Conservation (phyloP, 2,113 vertebrate genomes). For the Lepisosteus osseus region DNA sequence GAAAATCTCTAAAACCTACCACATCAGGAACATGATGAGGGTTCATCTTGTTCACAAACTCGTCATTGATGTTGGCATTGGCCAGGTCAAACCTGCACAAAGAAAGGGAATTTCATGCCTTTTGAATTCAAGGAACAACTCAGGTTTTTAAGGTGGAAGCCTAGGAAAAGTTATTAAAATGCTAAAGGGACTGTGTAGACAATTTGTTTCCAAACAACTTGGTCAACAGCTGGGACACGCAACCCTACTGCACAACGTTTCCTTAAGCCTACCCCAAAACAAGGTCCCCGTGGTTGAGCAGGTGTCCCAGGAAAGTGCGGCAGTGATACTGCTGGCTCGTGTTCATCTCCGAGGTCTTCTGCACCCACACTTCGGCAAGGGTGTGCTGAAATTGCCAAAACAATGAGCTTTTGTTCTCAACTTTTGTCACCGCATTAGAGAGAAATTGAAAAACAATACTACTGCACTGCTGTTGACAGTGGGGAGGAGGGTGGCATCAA, state of each 20-base stretch:
- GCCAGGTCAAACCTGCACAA: constrained; percentile 85
- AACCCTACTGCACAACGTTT: not conserved
- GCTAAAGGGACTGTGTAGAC: no score
- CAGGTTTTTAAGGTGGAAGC: no score
- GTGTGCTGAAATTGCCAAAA: constrained; percentile 68
- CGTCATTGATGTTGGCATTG: constrained; percentile 93
- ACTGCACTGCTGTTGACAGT: no score
- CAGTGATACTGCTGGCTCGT: constrained; percentile 91
- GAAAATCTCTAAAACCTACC: constrained; percentile 62
- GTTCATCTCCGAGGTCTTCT: constrained; percentile 91
- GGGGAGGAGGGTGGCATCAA: no score
- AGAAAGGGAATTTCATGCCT: not conserved
- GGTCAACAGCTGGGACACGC: not conserved
- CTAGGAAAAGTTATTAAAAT: no score
- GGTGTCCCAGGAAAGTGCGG: constrained; percentile 88
- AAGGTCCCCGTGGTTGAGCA: constrained; percentile 92
- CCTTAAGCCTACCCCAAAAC: constrained; percentile 78
- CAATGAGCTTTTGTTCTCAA: no score
- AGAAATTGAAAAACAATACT: no score
- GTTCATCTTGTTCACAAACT: constrained; percentile 92
- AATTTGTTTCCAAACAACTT: not conserved
- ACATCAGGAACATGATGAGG: constrained; percentile 85
- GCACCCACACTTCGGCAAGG: constrained; percentile 92
- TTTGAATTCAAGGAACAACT: no score
- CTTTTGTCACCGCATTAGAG: no score